Evolutionary conservation across 2,113 vertebrate species (phyloP), one percentile per base, ranked within the genome.

Genomic region (Columba janthina): DNA sequence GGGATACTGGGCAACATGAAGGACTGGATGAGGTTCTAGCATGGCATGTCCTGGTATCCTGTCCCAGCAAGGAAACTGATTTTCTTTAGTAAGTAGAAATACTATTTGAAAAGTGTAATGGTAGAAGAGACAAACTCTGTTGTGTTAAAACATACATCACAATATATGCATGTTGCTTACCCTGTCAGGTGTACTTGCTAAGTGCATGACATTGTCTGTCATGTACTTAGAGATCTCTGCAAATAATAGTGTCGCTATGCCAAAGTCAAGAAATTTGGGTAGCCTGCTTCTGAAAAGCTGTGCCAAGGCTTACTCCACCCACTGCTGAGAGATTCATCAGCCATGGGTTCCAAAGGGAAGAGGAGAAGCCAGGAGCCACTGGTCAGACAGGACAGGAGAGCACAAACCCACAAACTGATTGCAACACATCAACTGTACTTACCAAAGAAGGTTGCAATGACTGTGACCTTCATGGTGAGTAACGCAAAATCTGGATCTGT

Each of bases 381-480:
- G 42, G 9, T 50, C 36, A 89, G 17, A 10, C 65, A 64, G 48
- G 36, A 36, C 20, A 54, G 32, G 24, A 76, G 22, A 60, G 9
- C 31, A 26, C 48, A 79, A 89, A 85, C 8, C 25, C 32, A 26
- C 5, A 7, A 53, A 38, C 44, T 67, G 14, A 56, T 21, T 46
- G 58, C 67, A 95, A 31, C 40, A 31, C 26, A 29, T 58, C 51
- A 44, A 1, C 18, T 31, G 40, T 92, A 98, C 98, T 98, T 98
- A 98, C 98, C 97, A 75, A 98, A 97, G 77, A 98, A 82, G 91
- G 93, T 65, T 92, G 96, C 92, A 90, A 96, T 89, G 90, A 94
- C 83, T 85, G 94, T 97, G 92, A 93, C 77, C 96, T 98, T 98
- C 98, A 98, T 98, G 80, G 72, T 94, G 95, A 96, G 72, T 94